phyloP scores from a whole-genome alignment of 1,140 invertebrate species.

The Agrypnia vestita region DNA sequence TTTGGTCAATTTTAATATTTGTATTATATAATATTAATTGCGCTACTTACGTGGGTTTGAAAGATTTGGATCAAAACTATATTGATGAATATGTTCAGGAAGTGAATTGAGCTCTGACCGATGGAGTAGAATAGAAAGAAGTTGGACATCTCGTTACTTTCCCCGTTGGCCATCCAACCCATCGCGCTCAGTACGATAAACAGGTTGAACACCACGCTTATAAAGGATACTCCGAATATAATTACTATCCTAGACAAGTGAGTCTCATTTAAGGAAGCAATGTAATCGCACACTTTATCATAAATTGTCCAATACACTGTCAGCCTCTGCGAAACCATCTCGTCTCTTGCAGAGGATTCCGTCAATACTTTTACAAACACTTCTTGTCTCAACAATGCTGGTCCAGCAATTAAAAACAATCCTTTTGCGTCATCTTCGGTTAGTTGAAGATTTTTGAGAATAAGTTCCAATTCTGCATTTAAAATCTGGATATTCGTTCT shows the following conservation, averaged over 20 bases:
- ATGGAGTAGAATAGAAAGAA: background rate
- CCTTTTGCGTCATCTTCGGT: background rate
- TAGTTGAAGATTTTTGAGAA: background rate
- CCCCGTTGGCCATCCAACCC: background rate
- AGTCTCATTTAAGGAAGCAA: constrained; percentile 4
- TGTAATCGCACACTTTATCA: constrained; percentile 36
- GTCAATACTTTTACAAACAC: constrained; percentile 6
- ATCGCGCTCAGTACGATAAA: constrained; percentile 19
- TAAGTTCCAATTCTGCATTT: background rate
- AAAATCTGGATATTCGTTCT: background rate
- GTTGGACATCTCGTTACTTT: background rate
- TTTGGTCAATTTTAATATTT: too few species aligned
- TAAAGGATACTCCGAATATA: constrained; percentile 11
- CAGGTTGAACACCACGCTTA: constrained; percentile 21
- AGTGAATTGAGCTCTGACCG: background rate
- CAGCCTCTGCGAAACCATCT: background rate
- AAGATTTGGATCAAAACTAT: background rate
- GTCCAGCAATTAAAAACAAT: background rate
- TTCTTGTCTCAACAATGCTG: background rate
- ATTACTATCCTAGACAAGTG: background rate
- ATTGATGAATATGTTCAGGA: background rate
- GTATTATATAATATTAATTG: too few species aligned
- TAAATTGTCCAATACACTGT: constrained; percentile 24
- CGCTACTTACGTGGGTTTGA: constrained; percentile 7
- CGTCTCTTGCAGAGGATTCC: background rate